These are phyloP conservation scores for Zenarchopterus dispar DNA, from an alignment of 2,797 vertebrate genomes.

Conservation along the genomic window DNA sequence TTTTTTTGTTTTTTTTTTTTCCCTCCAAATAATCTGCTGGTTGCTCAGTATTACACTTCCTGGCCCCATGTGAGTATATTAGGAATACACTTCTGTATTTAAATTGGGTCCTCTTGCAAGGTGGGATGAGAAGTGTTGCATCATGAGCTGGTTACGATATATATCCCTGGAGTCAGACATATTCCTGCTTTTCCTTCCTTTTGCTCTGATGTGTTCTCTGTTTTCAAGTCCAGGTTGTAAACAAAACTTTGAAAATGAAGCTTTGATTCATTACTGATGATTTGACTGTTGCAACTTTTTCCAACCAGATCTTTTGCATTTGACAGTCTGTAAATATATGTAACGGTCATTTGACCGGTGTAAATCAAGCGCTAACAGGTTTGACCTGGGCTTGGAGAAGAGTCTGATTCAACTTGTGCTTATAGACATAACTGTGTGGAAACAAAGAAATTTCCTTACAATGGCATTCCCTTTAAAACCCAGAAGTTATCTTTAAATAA, in stretches of 20 bases:
- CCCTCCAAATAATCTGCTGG: no score
- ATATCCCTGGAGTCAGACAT: neutral
- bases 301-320: neutral
- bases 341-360: neutral
- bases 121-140: neutral
- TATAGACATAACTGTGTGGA: no score
- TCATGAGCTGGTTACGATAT: neutral
- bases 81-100: no score
- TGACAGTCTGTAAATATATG: neutral
- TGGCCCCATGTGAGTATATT: no score
- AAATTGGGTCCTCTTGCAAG: no score
- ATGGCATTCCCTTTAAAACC: no score
- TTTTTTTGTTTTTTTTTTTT: no score
- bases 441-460: no score
- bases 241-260: neutral
- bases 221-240: no score
- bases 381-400: slow-evolving; percentile 5
- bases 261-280: neutral
- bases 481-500: no score
- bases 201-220: neutral
- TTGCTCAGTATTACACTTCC: no score
- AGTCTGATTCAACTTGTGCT: slow-evolving; percentile 7
- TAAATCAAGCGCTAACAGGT: slow-evolving; percentile 4
- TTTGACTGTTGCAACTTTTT: neutral
- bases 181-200: neutral